Conservation (phyloP, 1,140 invertebrate species). For the Drosophila biarmipes region DNA sequence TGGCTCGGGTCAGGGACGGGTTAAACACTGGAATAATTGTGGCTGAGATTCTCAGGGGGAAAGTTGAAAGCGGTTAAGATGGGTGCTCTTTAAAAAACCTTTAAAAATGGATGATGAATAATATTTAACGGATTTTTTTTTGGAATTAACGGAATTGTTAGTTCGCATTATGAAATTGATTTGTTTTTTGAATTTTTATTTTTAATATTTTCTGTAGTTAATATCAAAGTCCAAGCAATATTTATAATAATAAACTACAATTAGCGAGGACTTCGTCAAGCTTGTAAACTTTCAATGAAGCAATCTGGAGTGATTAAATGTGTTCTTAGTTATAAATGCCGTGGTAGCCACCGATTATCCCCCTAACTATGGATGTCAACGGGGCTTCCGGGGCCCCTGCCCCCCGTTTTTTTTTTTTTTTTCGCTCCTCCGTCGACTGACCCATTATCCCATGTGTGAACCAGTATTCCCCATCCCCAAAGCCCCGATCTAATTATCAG, state of each 20-base stretch:
- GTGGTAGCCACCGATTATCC: conserved; percentile 13
- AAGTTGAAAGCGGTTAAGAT: neutral
- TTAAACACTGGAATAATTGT: conserved; percentile 12
- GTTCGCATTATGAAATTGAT: too few relatives aligned
- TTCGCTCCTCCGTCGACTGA: conserved; percentile 2
- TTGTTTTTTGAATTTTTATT: too few relatives aligned
- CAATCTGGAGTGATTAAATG: conserved; percentile 15
- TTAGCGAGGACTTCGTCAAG: neutral
- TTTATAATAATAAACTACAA: neutral
- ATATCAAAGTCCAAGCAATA: neutral
- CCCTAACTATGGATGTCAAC: conserved; percentile 41
- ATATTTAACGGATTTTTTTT: too few relatives aligned
- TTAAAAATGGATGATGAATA: too few relatives aligned
- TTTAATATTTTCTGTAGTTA: too few relatives aligned
- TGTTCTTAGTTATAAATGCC: conserved; percentile 25
- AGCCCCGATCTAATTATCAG: conserved; percentile 47
- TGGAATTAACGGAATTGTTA: too few relatives aligned
- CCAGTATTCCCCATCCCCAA: conserved; percentile 22
- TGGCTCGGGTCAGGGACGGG: conserved; percentile 12
- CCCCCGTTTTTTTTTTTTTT: too few relatives aligned
- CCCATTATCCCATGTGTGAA: conserved; percentile 49
- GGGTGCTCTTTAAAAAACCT: too few relatives aligned
- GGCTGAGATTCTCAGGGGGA: neutral
- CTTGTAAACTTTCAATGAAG: neutral
- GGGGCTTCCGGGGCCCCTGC: conserved; percentile 19